Evolutionary conservation across 2,888 invertebrate species (phyloP).

Genomic region (Euclidia mi): DNA sequence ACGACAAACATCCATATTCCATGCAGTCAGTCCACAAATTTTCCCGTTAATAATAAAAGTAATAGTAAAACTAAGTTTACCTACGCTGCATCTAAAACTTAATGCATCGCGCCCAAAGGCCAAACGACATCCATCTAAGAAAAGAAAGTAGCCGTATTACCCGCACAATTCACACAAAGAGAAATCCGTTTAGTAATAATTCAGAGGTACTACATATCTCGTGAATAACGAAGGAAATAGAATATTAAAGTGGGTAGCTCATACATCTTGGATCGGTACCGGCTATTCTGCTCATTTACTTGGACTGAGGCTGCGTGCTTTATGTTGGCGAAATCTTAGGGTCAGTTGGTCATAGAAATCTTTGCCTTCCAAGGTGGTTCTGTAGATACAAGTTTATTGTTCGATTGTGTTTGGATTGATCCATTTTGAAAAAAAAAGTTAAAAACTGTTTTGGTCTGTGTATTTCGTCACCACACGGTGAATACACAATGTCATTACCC

Average conservation of each 20-base stretch:
- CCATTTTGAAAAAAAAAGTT: too few species aligned
- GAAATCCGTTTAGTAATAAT: constrained; percentile 71
- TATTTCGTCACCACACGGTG: too few species aligned
- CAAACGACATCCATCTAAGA: constrained; percentile 44
- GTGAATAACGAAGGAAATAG: constrained; percentile 74
- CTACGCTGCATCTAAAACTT: constrained; percentile 11
- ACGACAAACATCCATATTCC: background rate
- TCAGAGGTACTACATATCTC: constrained; percentile 73
- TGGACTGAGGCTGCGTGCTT: constrained; percentile 39
- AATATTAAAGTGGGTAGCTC: constrained; percentile 81
- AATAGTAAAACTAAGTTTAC: background rate
- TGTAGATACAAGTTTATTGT: too few species aligned
- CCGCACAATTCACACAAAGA: constrained; percentile 55
- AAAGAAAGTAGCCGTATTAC: constrained; percentile 44
- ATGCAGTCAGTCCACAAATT: too few species aligned
- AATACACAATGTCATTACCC: too few species aligned
- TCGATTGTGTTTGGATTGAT: too few species aligned
- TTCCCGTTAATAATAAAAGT: too few species aligned
- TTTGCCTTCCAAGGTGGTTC: too few species aligned
- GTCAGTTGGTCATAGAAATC: too few species aligned
- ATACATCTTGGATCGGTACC: constrained; percentile 79
- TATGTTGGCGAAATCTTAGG: constrained; percentile 31
- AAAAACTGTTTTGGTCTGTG: too few species aligned
- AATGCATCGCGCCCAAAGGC: constrained; percentile 40
- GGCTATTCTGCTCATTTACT: constrained; percentile 57